Conservation (phyloP, 2,797 vertebrate genomes). For the Hozukius guyotensis region DNA sequence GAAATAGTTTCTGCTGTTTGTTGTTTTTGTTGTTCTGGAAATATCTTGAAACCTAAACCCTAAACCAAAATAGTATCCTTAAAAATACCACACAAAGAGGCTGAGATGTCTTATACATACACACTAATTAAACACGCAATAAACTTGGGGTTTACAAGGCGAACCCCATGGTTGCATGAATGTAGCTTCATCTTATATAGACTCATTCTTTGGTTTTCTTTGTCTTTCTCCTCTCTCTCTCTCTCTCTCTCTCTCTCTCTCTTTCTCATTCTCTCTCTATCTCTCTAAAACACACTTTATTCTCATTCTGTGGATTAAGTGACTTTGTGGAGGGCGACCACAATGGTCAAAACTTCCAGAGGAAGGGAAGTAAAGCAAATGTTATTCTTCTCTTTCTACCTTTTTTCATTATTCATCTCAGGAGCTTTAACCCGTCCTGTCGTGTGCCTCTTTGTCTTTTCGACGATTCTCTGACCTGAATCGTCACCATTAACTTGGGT, state of each 20-base stretch:
- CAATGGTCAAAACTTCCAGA: not conserved
- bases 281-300: not conserved
- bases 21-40: slow-evolving; percentile 7
- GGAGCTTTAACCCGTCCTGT: not conserved
- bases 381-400: not conserved
- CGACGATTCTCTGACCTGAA: slow-evolving; percentile 1
- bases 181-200: not conserved
- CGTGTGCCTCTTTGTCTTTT: not conserved
- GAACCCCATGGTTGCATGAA: not conserved
- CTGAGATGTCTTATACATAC: not conserved
- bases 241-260: not conserved
- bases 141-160: not conserved
- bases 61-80: not conserved
- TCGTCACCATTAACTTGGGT: not conserved
- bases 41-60: not conserved
- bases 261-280: not conserved
- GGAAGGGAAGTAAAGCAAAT: not conserved
- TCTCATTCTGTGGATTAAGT: not conserved
- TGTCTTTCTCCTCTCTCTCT: not conserved
- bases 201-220: not conserved
- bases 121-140: slow-evolving; percentile 8
- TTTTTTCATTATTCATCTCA: not conserved
- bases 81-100: not conserved
- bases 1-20: not conserved
- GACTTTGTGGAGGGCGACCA: slow-evolving; percentile 19